Conservation (phyloP, 1,140 invertebrate genomes). For the Oryctes rhinoceros region DNA sequence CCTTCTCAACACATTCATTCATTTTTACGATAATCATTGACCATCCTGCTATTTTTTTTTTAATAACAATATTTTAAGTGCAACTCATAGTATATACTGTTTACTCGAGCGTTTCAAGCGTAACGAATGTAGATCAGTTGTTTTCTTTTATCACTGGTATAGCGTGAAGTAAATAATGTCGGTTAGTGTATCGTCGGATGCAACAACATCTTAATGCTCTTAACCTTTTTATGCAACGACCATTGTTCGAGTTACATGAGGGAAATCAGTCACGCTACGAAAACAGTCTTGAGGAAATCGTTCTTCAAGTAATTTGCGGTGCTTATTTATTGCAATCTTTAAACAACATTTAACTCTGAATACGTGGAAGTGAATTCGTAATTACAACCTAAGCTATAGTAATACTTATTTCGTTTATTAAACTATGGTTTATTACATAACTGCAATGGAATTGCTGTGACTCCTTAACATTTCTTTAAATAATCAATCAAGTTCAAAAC, state of each 20-base stretch:
- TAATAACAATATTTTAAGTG: not conserved
- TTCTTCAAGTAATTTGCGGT: not conserved
- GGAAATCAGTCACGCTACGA: constrained; percentile 6
- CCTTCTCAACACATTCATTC: not conserved
- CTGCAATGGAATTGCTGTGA: too few relatives aligned
- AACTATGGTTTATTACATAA: too few relatives aligned
- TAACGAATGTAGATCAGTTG: constrained; percentile 16
- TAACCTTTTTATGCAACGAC: not conserved
- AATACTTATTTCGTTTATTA: too few relatives aligned
- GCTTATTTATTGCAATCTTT: not conserved
- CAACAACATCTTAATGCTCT: not conserved
- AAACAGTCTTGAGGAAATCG: not conserved
- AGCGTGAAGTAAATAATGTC: constrained; percentile 7
- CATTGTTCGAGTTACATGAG: not conserved
- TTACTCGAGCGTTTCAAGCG: constrained; percentile 24
- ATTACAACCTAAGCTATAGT: too few relatives aligned
- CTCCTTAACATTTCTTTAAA: too few relatives aligned
- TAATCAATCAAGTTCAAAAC: too few relatives aligned
- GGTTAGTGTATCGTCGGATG: constrained; percentile 21
- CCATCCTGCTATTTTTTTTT: not conserved
- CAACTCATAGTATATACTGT: not conserved
- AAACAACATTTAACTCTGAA: not conserved
- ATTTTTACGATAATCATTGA: not conserved
- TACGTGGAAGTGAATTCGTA: too few relatives aligned
- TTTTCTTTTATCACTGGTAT: not conserved